These are phyloP conservation scores for Heteromurus nitidus DNA, from an alignment of 2,888 invertebrate genomes.

Conservation along the genomic window DNA sequence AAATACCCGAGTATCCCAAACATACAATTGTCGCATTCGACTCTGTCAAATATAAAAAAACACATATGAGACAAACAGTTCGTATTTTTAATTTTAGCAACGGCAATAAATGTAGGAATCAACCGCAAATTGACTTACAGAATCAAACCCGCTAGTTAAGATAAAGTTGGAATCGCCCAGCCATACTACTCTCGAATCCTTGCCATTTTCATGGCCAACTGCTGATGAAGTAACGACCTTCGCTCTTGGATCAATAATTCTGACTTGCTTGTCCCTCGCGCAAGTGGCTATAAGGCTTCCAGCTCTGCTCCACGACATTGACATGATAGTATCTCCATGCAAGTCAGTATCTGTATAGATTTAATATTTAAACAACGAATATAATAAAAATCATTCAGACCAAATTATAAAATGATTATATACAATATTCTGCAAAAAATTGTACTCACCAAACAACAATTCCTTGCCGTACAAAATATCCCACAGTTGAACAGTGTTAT, in stretches of 20 bases:
- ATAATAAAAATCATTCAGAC: constrained; percentile 3
- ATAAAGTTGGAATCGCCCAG: constrained; percentile 89
- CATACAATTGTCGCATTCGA: constrained; percentile 89
- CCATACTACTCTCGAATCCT: constrained; percentile 94
- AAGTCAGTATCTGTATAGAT: constrained; percentile 79
- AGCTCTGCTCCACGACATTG: constrained; percentile 92
- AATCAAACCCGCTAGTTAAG: constrained; percentile 92
- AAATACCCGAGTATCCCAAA: constrained; percentile 90
- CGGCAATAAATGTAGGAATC: neutral
- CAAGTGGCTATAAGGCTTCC: constrained; percentile 89
- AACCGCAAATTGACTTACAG: constrained; percentile 76
- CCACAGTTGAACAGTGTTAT: constrained; percentile 88
- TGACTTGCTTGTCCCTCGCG: constrained; percentile 92
- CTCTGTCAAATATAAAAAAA: constrained; percentile 77
- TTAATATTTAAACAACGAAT: constrained; percentile 24
- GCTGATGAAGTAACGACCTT: constrained; percentile 75
- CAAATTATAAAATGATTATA: neutral
- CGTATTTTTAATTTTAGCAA: neutral
- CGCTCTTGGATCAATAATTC: constrained; percentile 88
- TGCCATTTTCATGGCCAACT: constrained; percentile 91
- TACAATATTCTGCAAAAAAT: neutral
- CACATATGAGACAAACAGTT: neutral
- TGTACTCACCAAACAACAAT: constrained; percentile 73
- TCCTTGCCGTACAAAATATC: constrained; percentile 90
- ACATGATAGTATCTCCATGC: constrained; percentile 91